Base-by-base conservation (phyloP, 1,140 invertebrate genomes). In the Drosophila varians region DNA sequence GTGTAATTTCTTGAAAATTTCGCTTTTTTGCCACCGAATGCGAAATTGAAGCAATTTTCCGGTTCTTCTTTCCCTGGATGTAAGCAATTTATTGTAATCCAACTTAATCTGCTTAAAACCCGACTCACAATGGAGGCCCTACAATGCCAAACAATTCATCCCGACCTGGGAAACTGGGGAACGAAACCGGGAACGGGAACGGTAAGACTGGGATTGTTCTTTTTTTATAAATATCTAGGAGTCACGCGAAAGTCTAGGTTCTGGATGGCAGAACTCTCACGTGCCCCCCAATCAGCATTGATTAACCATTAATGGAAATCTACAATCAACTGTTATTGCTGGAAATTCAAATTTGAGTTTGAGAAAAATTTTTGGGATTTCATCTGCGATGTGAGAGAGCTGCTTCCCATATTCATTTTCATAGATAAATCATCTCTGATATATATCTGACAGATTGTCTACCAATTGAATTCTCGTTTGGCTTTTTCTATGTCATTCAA, bases 71-170 rank as follows among this genome's bases (percentile, higher is more conserved):
- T 70, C 14, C 18, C 51, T 54, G 53, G 46, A 52, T 75, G 73
- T 61, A 70, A 76, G 51, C 68, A 69, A 70, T 80, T 84, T 78
- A 74, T 65, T 62, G 71, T 73, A 76, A 84, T 80, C 72, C 80
- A 80, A 54, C 66, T 60, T 86, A 84, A 84, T 86, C 76, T 86
- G 76, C 62, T 73, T 76, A 34, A 34, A 34, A 70, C 53, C 46
- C 64, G 47, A 31, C 40, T 38, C 65, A 57, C 68, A 70, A 58
- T 48, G 45, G 28, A 58, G 55, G 21, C n/a, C n/a, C n/a, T n/a
- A n/a, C n/a, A n/a, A n/a, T n/a, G n/a, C n/a, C n/a, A n/a, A n/a
- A n/a, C n/a, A n/a, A n/a, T n/a, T n/a, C n/a, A n/a, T n/a, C n/a
- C n/a, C n/a, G n/a, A n/a, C n/a, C n/a, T n/a, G n/a, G n/a, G n/a